Conservation (phyloP, 2,888 invertebrate genomes). For the Bellardia pandia region DNA sequence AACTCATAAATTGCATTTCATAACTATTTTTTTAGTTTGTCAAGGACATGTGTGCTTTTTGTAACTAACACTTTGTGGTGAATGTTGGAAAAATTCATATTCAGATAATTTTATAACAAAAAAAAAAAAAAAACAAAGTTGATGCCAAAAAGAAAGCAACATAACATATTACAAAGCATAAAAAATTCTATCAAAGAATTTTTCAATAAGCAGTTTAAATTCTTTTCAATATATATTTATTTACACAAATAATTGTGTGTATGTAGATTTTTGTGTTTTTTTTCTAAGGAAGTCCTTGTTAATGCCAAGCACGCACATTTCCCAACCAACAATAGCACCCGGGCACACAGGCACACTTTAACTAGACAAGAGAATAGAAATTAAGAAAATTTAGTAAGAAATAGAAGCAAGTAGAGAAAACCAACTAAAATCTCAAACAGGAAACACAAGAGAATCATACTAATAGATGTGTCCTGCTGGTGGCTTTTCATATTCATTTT, state of each 20-base stretch:
- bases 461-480: constrained; percentile 60
- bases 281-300: constrained; percentile 59
- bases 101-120: neutral
- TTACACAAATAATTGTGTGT: too few species aligned
- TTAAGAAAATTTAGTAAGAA: constrained; percentile 20
- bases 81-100: neutral
- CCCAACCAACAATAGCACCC: constrained; percentile 32
- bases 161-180: neutral
- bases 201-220: constrained; percentile 2
- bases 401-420: constrained; percentile 20
- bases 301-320: constrained; percentile 66
- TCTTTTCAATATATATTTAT: constrained; percentile 8
- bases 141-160: neutral
- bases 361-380: constrained; percentile 37
- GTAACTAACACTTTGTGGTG: neutral
- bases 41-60: constrained; percentile 62
- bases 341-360: neutral
- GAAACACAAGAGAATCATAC: constrained; percentile 64
- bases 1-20: constrained; percentile 33
- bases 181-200: neutral
- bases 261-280: neutral
- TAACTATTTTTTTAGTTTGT: constrained; percentile 35
- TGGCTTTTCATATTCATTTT: constrained; percentile 44
- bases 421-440: constrained; percentile 58
- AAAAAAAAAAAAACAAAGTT: neutral